These are phyloP conservation scores for Aegotheles bennettii DNA, from an alignment of 2,113 vertebrate genomes.

Conservation along the genomic window DNA sequence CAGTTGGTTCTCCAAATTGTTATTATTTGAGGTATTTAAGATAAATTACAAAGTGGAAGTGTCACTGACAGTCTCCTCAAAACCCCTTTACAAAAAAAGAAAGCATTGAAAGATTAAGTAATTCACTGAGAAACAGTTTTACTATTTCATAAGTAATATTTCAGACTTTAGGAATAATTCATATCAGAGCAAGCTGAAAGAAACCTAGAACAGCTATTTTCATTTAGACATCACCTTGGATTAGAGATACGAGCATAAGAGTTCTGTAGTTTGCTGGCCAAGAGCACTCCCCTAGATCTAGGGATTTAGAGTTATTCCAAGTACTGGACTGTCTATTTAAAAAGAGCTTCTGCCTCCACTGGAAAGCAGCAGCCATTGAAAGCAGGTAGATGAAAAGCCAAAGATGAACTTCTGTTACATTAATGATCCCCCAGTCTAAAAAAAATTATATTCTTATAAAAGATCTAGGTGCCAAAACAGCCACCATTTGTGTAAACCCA, in stretches of 20 bases:
- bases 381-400: background rate
- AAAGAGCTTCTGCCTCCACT: background rate
- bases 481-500: background rate
- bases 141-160: background rate
- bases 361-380: background rate
- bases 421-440: background rate
- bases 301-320: background rate
- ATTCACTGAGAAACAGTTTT: background rate
- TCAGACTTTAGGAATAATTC: background rate
- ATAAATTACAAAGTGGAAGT: background rate
- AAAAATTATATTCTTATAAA: background rate
- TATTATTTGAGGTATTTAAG: background rate
- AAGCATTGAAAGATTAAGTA: background rate
- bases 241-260: background rate
- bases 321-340: background rate
- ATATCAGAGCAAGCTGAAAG: background rate
- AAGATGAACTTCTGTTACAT: background rate
- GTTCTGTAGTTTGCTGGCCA: background rate
- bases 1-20: background rate
- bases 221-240: background rate
- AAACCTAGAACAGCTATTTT: background rate
- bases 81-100: background rate
- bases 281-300: background rate
- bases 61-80: background rate
- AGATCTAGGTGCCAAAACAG: background rate